Conservation (phyloP, 2,888 invertebrate species). For the Strigamia transsilvanica region DNA sequence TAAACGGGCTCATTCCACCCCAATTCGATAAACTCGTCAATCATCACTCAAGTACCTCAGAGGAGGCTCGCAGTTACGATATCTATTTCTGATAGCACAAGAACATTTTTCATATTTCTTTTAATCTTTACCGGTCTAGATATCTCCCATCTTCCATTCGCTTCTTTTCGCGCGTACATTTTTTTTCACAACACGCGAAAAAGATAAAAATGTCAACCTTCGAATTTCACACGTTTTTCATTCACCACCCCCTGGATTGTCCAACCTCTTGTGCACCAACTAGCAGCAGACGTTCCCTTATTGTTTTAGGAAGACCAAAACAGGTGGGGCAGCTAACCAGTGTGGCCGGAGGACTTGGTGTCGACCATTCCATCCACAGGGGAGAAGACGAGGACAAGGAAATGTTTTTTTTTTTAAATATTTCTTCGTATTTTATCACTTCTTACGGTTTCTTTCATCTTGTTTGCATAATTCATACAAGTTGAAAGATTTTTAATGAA, state of each 20-base stretch:
- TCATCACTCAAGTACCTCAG: background rate
- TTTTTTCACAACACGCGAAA: background rate
- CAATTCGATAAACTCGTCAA: conserved; percentile 22
- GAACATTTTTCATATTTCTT: background rate
- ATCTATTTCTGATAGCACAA: background rate
- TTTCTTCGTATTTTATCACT: background rate
- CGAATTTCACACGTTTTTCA: background rate
- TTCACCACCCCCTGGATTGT: background rate
- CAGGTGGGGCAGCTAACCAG: background rate
- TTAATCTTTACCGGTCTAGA: background rate
- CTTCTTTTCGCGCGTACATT: too few relatives aligned
- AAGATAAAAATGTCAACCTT: conserved; percentile 3
- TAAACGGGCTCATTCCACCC: background rate
- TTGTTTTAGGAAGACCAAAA: background rate
- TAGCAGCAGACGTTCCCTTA: background rate
- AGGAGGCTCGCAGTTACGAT: conserved; percentile 6
- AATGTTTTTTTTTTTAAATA: too few relatives aligned
- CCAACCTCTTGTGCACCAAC: background rate
- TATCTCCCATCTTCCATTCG: too few relatives aligned
- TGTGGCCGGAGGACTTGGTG: background rate
- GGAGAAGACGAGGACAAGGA: background rate
- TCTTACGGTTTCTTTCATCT: background rate
- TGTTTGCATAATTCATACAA: background rate
- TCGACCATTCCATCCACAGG: background rate
- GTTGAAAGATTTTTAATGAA: background rate